phyloP scores from a whole-genome alignment of 2,797 vertebrate species.

The Syngnathus rostellatus region DNA sequence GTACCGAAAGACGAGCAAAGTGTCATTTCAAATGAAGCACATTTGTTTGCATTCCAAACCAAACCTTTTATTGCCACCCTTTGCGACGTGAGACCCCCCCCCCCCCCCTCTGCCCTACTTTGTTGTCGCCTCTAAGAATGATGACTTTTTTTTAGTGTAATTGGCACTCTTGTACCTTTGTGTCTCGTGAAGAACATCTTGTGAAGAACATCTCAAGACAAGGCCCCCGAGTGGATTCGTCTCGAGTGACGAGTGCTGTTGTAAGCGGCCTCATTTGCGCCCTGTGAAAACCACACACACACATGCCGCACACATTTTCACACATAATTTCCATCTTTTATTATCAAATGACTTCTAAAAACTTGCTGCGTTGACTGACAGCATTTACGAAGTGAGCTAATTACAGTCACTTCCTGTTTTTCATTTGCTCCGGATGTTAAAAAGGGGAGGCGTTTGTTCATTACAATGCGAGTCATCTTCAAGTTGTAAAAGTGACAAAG shows the following conservation, averaged over 20 bases:
- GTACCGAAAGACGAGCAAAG: not conserved
- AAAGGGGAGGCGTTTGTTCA: not conserved
- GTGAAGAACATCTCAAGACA: constrained; percentile 42
- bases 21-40: not conserved
- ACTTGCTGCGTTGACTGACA: not conserved
- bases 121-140: constrained; percentile 24
- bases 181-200: constrained; percentile 27
- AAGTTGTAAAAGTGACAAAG: not conserved
- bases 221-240: constrained; percentile 48
- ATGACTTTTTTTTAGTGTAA: constrained; percentile 31
- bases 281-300: not conserved
- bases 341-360: no score
- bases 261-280: constrained; percentile 48
- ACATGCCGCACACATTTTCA: constrained; percentile 6
- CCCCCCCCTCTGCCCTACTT: not conserved
- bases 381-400: not conserved
- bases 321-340: not conserved
- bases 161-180: constrained; percentile 41
- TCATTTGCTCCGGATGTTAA: not conserved
- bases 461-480: not conserved
- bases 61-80: not conserved
- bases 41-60: not conserved
- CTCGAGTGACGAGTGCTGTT: constrained; percentile 46
- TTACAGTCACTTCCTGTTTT: not conserved
- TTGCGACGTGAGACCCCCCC: not conserved